A percentile compares a stretch with the other conserved stretches of the same genome.
phyloP scores from a whole-genome alignment of 92 coral and sea anemone species.

The Scolanthus callimorphus region DNA sequence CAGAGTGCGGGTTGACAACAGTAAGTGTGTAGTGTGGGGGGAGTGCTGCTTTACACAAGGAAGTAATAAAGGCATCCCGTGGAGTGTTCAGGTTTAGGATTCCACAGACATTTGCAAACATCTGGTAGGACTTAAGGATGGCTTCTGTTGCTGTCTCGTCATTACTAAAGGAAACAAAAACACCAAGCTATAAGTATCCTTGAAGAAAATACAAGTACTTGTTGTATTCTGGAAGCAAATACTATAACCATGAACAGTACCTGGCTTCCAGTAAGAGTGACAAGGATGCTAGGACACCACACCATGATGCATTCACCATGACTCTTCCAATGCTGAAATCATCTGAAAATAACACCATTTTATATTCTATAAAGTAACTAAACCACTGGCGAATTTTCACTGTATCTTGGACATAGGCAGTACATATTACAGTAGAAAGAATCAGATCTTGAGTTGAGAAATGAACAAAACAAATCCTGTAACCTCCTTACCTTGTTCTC shows the following conservation, averaged over 20 bases:
- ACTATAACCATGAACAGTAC: conserved; percentile 20
- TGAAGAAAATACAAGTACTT: not conserved
- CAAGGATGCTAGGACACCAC: conserved; percentile 88
- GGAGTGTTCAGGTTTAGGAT: conserved; percentile 85
- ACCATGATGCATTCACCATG: conserved; percentile 97
- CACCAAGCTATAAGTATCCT: not conserved
- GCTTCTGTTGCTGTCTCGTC: conserved; percentile 90
- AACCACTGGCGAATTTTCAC: too few species aligned
- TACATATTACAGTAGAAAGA: too few species aligned
- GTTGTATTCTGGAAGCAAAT: not conserved
- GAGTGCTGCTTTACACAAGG: conserved; percentile 92
- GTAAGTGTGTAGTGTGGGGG: conserved; percentile 97
- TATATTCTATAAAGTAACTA: too few species aligned
- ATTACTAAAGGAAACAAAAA: conserved; percentile 55
- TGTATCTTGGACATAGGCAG: too few species aligned
- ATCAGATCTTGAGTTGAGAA: too few species aligned
- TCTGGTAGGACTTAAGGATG: conserved; percentile 83
- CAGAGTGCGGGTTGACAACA: conserved; percentile 91
- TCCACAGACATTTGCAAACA: conserved; percentile 88
- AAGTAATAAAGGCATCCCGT: conserved; percentile 94
- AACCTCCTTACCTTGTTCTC: conserved; percentile 53
- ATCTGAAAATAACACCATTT: too few species aligned
- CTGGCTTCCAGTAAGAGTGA: conserved; percentile 92
- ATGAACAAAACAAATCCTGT: too few species aligned
- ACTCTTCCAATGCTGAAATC: conserved; percentile 29